Base-by-base conservation (phyloP, 2,888 invertebrate species). In the Lepidocyrtinus sp. region DNA sequence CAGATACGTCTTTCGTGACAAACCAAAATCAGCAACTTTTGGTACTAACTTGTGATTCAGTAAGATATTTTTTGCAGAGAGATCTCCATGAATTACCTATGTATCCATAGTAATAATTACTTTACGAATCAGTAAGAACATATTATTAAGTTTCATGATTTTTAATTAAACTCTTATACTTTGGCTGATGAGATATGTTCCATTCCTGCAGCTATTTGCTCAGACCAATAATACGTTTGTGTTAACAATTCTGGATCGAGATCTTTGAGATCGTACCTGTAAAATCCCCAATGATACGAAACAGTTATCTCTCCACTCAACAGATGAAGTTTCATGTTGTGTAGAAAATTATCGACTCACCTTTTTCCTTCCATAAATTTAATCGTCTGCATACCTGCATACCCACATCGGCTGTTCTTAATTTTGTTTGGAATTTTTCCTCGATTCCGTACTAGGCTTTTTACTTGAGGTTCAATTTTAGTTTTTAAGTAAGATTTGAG, bases 11-110 rank as follows among this genome's bases (percentile, higher is more conserved):
- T 59, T 74, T 22, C 36, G 61, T 1, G 75, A 68, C 3, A 75
- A 22, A 5, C 75, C 75, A 68, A 75, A 75, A 27, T 75, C 68
- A 3, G 68, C 62, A n/a, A 75, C 62, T 75, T 69, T 75, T 9
- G 75, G 68, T 1, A 26, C 26, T 46, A 68, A 46, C 2, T 75
- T 62, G 15, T 36, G 12, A 1, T n/a, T 46, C 1, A 75, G 62
- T 5, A 75, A 24, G 3, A 75, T 50, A 26, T 75, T 75, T 9
- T 69, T 55, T 12, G 68, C 68, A 21, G 75, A 68, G 12, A 75
- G 68, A 19, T 75, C 75, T 5, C 68, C 68, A 22, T 75, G 75
- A 1, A 75, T 25, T 7, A 69, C 63, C 68, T 75, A 24, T 21
- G 26, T 7, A 5, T 3, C 2, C 55, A n/a, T 17, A 55, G 19